Evolutionary conservation across 2,113 vertebrate genomes (phyloP).

Genomic region (Heliornis fulica): DNA sequence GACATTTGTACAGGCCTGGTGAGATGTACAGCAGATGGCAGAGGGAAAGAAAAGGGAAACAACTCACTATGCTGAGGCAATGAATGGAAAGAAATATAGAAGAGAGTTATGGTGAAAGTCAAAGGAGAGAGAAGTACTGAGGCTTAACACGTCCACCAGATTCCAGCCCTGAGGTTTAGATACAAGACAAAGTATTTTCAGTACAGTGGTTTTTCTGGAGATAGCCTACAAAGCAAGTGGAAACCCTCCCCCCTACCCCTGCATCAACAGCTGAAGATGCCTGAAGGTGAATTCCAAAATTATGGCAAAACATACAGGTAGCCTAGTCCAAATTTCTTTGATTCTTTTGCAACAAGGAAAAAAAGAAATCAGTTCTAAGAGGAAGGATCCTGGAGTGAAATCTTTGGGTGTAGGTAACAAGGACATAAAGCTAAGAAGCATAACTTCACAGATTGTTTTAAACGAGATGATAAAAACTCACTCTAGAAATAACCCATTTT

Average conservation of each 20-base stretch:
- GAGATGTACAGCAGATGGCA: background rate
- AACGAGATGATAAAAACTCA: background rate
- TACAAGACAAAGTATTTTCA: background rate
- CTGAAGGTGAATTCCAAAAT: background rate
- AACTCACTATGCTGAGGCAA: background rate
- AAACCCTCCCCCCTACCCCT: no score
- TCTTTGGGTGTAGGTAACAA: background rate
- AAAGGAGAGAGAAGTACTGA: background rate
- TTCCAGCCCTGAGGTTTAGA: background rate
- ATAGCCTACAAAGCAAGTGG: background rate
- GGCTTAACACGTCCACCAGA: background rate
- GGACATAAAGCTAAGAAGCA: background rate
- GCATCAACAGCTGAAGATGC: background rate
- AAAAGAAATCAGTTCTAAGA: background rate
- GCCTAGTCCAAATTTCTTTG: background rate
- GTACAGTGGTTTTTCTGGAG: background rate
- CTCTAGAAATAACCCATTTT: background rate
- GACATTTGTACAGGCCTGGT: background rate
- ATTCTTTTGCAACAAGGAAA: background rate
- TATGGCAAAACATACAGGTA: background rate
- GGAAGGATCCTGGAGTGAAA: background rate
- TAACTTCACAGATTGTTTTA: background rate
- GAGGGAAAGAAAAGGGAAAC: background rate
- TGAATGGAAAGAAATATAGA: background rate
- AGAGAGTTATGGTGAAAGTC: background rate